Evolutionary conservation across 2,797 vertebrate genomes (phyloP), one percentile per base, ranked within the genome.

Genomic region (Philypnodon macrostomus): DNA sequence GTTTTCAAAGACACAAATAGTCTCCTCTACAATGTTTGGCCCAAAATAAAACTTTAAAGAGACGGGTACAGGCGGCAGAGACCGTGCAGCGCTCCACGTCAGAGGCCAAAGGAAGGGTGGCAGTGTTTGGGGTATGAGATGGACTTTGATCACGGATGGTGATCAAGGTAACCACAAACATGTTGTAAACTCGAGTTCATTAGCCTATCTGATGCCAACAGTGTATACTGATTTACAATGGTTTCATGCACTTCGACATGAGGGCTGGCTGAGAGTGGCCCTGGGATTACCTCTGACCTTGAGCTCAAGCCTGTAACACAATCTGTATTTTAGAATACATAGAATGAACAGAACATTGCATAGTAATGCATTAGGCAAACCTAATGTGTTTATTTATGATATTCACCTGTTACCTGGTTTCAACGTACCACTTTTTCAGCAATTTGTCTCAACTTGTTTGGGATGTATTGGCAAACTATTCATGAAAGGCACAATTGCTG

Each of bases 11-110:
- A 84, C 70, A 80, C 79, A 88, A 81, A 82, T 82, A 45, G 73
- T 86, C 81, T 89, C 79, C 79, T 89, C 67, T 27, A 60, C 67
- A 36, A 63, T 81, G 87, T 87, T 90, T 88, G 72, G 56, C 67
- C 83, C 79, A 87, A 90, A 89, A 89, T 88, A 88, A 81, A 64
- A 81, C 75, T 80, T 65, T 72, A 85, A 26, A 41, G 15, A 75
- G 57, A 54, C n/a, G n/a, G n/a, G n/a, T n/a, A n/a, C n/a, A n/a
- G 62, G 59, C 45, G 54, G 70, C 58, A 52, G 50, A 68, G 58
- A 67, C 72, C 14, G n/a, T 71, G 68, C 64, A 45, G 61, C 77
- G 77, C 73, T 85, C 74, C 74, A 83, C 84, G 77, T 81, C 78
- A 79, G 58, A 84, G 66, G 54, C 55, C 15, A 56, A 31, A 68